These are phyloP conservation scores for Callospermophilus lateralis DNA, from an alignment of 2,113 vertebrate species.

Conservation along the genomic window DNA sequence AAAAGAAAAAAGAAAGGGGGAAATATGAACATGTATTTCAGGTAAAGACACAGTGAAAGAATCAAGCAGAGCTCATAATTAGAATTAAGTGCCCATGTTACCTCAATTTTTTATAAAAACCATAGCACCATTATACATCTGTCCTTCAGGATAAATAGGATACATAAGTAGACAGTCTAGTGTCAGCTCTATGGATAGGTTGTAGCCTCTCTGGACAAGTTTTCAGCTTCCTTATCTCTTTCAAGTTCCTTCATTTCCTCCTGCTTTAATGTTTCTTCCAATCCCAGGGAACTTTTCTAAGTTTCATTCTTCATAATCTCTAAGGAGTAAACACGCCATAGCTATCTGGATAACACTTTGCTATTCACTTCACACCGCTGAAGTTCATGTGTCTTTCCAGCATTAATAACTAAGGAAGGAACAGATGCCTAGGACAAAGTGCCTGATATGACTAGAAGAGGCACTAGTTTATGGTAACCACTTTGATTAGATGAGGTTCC, in stretches of 20 bases:
- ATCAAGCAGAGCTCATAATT: background rate
- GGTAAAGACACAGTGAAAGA: background rate
- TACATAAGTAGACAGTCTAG: background rate
- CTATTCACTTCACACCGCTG: constrained; percentile 4
- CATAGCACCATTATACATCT: background rate
- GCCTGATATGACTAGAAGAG: background rate
- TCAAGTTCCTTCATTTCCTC: constrained; percentile 24
- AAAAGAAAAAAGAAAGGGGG: background rate
- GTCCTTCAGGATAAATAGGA: background rate
- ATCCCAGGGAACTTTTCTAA: background rate
- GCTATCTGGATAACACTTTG: constrained; percentile 27
- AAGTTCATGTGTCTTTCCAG: background rate
- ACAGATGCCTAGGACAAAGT: background rate
- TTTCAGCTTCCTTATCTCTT: background rate
- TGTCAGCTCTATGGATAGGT: background rate
- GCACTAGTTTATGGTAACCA: background rate
- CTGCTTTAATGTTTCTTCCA: constrained; percentile 36
- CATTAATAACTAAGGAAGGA: background rate
- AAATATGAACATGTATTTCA: background rate
- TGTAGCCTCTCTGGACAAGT: background rate
- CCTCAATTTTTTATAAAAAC: constrained; percentile 10
- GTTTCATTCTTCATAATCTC: constrained; percentile 39
- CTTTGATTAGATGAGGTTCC: background rate
- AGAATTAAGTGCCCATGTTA: background rate
- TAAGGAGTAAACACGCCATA: constrained; percentile 43